phyloP scores from a whole-genome alignment of 2,797 vertebrate species.

The Diplodus puntazzo region DNA sequence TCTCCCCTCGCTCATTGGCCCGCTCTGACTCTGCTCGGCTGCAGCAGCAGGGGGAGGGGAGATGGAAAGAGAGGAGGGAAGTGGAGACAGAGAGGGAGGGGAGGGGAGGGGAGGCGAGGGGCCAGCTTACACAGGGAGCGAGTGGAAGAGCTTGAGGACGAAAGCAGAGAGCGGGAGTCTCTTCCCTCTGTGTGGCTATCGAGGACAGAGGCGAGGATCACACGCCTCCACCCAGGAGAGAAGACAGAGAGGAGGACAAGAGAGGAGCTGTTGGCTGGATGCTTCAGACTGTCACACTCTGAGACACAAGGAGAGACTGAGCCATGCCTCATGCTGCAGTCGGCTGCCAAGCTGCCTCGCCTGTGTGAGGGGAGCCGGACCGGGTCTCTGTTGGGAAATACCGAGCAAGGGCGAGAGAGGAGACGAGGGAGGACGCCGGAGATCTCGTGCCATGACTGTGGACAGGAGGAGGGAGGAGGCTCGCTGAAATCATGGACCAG shows the following conservation, averaged over 20 bases:
- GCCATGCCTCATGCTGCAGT: conserved; percentile 65
- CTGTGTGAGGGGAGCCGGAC: conserved; percentile 62
- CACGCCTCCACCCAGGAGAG: conserved; percentile 38
- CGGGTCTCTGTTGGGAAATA: conserved; percentile 58
- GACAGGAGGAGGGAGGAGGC: conserved; percentile 79
- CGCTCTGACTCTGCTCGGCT: conserved; percentile 41
- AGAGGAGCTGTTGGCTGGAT: conserved; percentile 47
- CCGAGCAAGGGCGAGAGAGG: conserved; percentile 40
- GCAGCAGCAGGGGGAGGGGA: conserved; percentile 76
- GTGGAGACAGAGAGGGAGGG: conserved; percentile 46
- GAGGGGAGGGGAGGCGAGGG: conserved; percentile 55
- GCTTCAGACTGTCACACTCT: conserved; percentile 67
- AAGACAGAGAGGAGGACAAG: conserved; percentile 25
- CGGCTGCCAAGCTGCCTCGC: conserved; percentile 67
- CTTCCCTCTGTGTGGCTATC: conserved; percentile 57
- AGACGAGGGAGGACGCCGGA: conserved; percentile 26
- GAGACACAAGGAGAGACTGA: conserved; percentile 50
- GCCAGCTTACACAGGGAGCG: conserved; percentile 64
- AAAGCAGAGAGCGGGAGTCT: conserved; percentile 75
- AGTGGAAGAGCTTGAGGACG: conserved; percentile 67
- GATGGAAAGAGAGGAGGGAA: conserved; percentile 70
- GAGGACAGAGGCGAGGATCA: conserved; percentile 53
- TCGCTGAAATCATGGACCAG: conserved; percentile 87
- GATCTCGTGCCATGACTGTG: conserved; percentile 78
- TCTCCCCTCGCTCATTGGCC: conserved; percentile 67